A percentile compares a stretch with the other conserved stretches of the same genome.
These are phyloP conservation scores for Zeus faber DNA, from an alignment of 2,113 vertebrate genomes.

Conservation along the genomic window DNA sequence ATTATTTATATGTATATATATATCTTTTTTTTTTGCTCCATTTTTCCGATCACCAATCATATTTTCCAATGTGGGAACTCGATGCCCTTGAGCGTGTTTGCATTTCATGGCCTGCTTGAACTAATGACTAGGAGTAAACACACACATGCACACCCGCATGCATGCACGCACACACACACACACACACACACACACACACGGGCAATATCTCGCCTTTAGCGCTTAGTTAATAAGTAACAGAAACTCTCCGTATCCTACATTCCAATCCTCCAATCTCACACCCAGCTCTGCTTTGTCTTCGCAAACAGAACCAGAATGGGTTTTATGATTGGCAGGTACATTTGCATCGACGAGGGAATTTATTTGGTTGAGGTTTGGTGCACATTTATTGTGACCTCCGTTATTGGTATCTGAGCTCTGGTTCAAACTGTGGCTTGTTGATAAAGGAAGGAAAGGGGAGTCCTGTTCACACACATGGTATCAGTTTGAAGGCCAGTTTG, in stretches of 20 bases:
- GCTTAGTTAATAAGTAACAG: conserved; percentile 58
- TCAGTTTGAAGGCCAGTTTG: too few relatives aligned
- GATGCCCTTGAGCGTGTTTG: conserved; percentile 56
- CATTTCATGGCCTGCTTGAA: conserved; percentile 34
- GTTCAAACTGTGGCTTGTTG: too few relatives aligned
- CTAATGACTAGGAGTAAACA: too few relatives aligned
- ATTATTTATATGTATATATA: conserved; percentile 7
- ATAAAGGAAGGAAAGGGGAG: too few relatives aligned
- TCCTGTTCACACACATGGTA: too few relatives aligned
- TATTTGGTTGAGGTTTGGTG: too few relatives aligned
- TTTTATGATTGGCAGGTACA: too few relatives aligned
- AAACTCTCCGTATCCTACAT: conserved; percentile 42
- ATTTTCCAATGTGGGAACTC: conserved; percentile 38
- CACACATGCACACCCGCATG: conserved; percentile 3
- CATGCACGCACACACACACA: background rate
- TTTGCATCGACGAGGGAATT: too few relatives aligned
- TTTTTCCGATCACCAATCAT: background rate
- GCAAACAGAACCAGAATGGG: background rate
- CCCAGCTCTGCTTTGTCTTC: background rate
- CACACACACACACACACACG: conserved; percentile 8
- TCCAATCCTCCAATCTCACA: conserved; percentile 47
- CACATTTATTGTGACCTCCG: too few relatives aligned
- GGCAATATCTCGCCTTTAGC: conserved; percentile 2
- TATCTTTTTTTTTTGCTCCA: background rate
- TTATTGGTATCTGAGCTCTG: too few relatives aligned